Conservation (phyloP, 2,888 invertebrate genomes). For the Hypena proboscidalis region DNA sequence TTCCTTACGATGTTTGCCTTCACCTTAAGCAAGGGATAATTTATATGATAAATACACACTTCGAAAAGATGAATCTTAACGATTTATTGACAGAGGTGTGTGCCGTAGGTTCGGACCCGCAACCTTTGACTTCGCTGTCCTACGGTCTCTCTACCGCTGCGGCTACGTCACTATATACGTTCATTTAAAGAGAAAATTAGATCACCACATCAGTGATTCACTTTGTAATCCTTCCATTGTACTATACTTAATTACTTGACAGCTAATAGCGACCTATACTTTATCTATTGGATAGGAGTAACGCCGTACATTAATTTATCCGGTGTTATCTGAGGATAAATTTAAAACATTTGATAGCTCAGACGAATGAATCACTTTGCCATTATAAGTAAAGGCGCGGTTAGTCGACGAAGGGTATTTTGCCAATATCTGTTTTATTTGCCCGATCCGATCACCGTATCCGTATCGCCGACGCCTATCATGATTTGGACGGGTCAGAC, state of each 20-base stretch:
- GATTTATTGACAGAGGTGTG: no score
- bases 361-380: constrained; percentile 72
- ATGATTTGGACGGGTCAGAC: no score
- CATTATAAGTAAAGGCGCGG: constrained; percentile 47
- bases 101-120: no score
- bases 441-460: no score
- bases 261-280: constrained; percentile 44
- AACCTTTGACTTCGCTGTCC: constrained; percentile 1
- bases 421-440: no score
- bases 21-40: no score
- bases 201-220: not conserved
- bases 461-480: no score
- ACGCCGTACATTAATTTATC: constrained; percentile 63
- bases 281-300: constrained; percentile 52
- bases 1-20: no score
- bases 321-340: constrained; percentile 64
- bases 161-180: no score
- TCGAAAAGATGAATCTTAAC: no score
- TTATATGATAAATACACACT: no score
- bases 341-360: constrained; percentile 69
- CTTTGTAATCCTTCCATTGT: constrained; percentile 3
- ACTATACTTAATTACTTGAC: constrained; percentile 41
- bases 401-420: not conserved
- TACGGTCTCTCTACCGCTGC: constrained; percentile 3
- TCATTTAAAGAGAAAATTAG: no score